A percentile compares a stretch with the other conserved stretches of the same genome.
phyloP scores from a whole-genome alignment of 1,140 invertebrate genomes.

The Diploscapter pachys region DNA sequence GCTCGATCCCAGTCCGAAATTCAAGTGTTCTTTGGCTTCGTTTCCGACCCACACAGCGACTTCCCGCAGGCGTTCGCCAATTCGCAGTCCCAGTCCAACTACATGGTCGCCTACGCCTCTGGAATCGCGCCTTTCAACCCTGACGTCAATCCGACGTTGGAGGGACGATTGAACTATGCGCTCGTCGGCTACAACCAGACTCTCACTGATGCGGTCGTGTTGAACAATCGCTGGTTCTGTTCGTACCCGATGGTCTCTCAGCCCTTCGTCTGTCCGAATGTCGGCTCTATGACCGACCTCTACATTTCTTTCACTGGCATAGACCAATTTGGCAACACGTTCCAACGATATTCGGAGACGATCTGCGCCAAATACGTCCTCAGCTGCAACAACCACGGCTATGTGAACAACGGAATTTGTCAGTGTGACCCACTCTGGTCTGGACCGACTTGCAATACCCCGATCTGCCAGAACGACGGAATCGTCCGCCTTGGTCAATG shows the following conservation, averaged over 20 bases:
- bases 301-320: conserved; percentile 39
- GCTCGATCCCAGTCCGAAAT: conserved; percentile 38
- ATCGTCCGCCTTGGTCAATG: conserved; percentile 20
- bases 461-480: conserved; percentile 38
- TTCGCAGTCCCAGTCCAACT: conserved; percentile 31
- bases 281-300: conserved; percentile 9
- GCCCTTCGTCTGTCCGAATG: conserved; percentile 37
- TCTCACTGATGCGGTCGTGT: conserved; percentile 15
- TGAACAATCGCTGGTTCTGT: conserved; percentile 25
- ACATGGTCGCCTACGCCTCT: conserved; percentile 33
- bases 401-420: conserved; percentile 33
- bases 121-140: conserved; percentile 24
- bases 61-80: conserved; percentile 31
- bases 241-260: conserved; percentile 38
- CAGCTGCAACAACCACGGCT: conserved; percentile 34
- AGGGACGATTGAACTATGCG: conserved; percentile 41
- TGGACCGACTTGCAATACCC: conserved; percentile 26
- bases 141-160: conserved; percentile 24
- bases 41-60: conserved; percentile 36
- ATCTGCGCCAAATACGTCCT: conserved; percentile 26
- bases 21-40: conserved; percentile 39
- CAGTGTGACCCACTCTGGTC: conserved; percentile 34
- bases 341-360: conserved; percentile 34
- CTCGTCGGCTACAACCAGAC: conserved; percentile 23
- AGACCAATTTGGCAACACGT: conserved; percentile 43